Percentiles rank a stretch among this genome's conserved stretches.
Evolutionary conservation across 1,140 invertebrate species (phyloP).

Genomic region (Microplitis demolitor): DNA sequence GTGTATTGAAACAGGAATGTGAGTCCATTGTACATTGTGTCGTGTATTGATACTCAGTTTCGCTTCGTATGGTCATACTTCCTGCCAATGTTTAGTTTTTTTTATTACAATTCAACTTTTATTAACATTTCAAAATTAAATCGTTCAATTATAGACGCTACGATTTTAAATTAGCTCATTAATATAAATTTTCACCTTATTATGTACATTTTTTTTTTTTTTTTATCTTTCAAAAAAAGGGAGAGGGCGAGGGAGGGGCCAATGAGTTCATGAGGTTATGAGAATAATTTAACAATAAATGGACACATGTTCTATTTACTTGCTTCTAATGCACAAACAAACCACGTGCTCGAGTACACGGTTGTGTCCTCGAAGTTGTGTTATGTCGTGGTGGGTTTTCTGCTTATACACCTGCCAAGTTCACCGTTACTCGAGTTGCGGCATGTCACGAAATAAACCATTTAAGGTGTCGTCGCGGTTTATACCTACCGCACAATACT

Average conservation of each 20-base stretch:
- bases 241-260: no score
- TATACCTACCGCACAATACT: neutral
- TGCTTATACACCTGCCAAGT: conserved; percentile 26
- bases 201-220: no score
- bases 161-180: no score
- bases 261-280: neutral
- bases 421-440: conserved; percentile 22
- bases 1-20: conserved; percentile 19
- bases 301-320: neutral
- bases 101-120: neutral
- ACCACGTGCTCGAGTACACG: conserved; percentile 12
- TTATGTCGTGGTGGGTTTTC: conserved; percentile 11
- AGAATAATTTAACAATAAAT: neutral
- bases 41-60: neutral
- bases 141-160: no score
- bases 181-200: no score
- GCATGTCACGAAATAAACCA: conserved; percentile 28
- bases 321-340: neutral
- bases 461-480: conserved; percentile 25
- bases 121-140: neutral
- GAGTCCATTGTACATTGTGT: conserved; percentile 23
- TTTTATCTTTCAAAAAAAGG: no score
- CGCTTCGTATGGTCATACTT: neutral
- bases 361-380: neutral
- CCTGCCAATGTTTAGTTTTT: conserved; percentile 3